Conservation (phyloP, 2,888 invertebrate species). For the Tetranychus piercei region DNA sequence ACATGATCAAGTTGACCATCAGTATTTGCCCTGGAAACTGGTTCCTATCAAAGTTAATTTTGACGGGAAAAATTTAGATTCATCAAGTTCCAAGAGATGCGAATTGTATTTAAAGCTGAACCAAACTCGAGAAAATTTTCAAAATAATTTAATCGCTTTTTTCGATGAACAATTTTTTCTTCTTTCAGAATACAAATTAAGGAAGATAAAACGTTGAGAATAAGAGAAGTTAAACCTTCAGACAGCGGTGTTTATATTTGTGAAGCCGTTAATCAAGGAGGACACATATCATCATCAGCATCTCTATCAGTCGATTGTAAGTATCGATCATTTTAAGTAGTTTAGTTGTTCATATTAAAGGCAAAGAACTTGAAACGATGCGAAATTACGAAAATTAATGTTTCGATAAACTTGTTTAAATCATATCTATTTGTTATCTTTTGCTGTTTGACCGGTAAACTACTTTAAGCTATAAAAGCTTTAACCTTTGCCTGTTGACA, state of each 20-base stretch:
- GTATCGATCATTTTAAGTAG: constrained; percentile 36
- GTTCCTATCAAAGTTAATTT: no score
- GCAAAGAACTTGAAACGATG: neutral
- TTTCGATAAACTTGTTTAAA: no score
- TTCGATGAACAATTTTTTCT: neutral
- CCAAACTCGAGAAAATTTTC: no score
- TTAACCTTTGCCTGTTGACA: no score
- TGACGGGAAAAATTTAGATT: no score
- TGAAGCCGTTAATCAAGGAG: constrained; percentile 73
- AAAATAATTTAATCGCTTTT: neutral
- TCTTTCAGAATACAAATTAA: constrained; percentile 43
- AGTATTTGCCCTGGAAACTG: no score
- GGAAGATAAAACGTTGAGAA: constrained; percentile 57
- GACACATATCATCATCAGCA: constrained; percentile 62
- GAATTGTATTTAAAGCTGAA: no score
- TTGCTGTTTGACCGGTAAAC: neutral
- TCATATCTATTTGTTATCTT: neutral
- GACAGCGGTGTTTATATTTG: constrained; percentile 79
- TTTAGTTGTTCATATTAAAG: no score
- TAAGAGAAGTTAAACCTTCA: constrained; percentile 57
- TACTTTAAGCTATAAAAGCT: no score
- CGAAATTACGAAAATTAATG: no score
- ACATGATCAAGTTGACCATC: no score
- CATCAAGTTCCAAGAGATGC: no score
- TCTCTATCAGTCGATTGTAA: constrained; percentile 74